Evolutionary conservation across 2,113 vertebrate species (phyloP).

Genomic region (Maccullochella peelii): DNA sequence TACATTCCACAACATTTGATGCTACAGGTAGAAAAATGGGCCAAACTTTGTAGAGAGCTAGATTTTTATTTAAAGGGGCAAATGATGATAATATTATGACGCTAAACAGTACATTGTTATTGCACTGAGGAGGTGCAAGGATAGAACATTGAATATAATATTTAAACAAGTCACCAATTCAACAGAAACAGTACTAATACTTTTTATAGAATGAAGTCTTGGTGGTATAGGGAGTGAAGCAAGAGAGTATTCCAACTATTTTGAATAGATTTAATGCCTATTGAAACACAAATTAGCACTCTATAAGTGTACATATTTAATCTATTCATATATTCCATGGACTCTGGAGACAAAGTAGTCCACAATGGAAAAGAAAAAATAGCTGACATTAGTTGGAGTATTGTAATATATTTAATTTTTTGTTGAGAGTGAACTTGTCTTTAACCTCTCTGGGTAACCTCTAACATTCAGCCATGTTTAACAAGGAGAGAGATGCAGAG

Average conservation of each 20-base stretch:
- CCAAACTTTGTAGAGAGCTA: too few species aligned
- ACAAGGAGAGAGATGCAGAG: slow-evolving; percentile 25
- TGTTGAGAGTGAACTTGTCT: background rate
- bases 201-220: background rate
- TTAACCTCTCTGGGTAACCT: slow-evolving; percentile 17
- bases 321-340: background rate
- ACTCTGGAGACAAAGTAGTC: background rate
- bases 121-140: background rate
- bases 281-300: background rate
- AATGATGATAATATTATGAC: background rate
- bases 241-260: background rate
- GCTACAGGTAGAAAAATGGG: too few species aligned
- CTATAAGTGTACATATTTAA: background rate
- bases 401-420: background rate
- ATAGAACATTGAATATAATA: too few species aligned
- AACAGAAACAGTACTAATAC: background rate
- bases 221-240: background rate
- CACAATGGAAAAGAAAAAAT: background rate
- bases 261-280: background rate
- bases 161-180: background rate
- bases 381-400: background rate
- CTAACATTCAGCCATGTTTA: background rate
- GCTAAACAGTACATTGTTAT: background rate
- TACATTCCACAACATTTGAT: too few species aligned
- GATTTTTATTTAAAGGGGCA: too few species aligned